Evolutionary conservation across 2,888 invertebrate genomes (phyloP), one percentile per base, ranked within the genome.

Genomic region (Troides oblongomaculatus): DNA sequence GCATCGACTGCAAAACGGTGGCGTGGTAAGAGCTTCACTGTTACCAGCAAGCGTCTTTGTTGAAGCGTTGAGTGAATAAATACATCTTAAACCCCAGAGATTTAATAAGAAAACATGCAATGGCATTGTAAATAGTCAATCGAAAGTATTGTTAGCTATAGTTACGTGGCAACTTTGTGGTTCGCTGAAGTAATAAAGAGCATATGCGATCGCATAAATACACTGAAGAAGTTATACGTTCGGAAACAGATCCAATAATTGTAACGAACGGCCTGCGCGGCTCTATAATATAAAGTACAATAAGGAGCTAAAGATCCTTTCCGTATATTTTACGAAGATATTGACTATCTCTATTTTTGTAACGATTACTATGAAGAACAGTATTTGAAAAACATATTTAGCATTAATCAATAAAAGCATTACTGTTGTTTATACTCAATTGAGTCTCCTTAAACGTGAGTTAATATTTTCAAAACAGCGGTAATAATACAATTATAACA

Each of bases 211-310:
- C 57, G 56, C 62, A 68, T 68, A 68, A 68, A 68, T 68, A 68
- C 58, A 58, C 46, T 43, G 58, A 65, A 65, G 62, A 67, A 46
- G 57, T 62, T 62, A 62, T 57, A 43, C 57, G 62, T 46, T 50
- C 67, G 57, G 58, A 62, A 58, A 68, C 57, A n/a, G 67, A 56
- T 46, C 58, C 67, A 68, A 68, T 62, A 68, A 62, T 68, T 57
- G 62, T 62, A 58, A 62, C 17, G 46, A 58, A 67, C 56, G 67
- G 57, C 46, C 58, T 4, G 58, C n/a, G 46, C 65, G 59, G 14
- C 46, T 17, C 39, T 65, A 23, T 14, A 60, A 4, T 57, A 57
- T 57, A 57, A 56, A 56, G 7, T n/a, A 18, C 18, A 56, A 56
- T 60, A 30, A 65, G 18, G n/a, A 59, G 46, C 10, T 39, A 21